Base-by-base conservation (phyloP, 2,888 invertebrate genomes). In the Blastobasis lacticolella region DNA sequence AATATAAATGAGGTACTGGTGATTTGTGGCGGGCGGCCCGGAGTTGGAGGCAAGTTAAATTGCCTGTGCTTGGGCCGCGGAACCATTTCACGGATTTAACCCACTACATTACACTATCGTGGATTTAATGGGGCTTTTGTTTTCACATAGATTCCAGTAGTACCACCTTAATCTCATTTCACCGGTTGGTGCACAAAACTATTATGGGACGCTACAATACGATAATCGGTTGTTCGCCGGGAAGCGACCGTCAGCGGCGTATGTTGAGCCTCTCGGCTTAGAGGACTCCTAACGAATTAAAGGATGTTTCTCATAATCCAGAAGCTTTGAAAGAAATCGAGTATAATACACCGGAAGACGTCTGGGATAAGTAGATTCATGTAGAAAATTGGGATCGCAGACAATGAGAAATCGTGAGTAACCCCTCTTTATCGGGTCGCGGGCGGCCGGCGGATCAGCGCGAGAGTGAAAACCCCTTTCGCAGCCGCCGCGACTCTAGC, bases 111-210 rank as follows among this genome's bases (percentile, higher is more conserved):
- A 66, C 63, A 59, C 61, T 64, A 64, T 66, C 59, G 63, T 63
- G 63, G 63, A 69, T 64, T 67, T 71, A 69, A 64, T 56, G 68
- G 62, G 61, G 67, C 64, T 67, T 64, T 69, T 68, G 64, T 71
- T 69, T 66, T 62, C 60, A 54, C 61, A 53, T 59, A 60, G 57
- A 59, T 64, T 65, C 62, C 62, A 57, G 59, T 60, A 58, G 63
- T 66, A 66, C 63, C 58, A 67, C 66, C 65, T 69, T 73, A 74
- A 75, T 74, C 73, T 67, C 63, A 65, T 73, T 75, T 59, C 61
- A 67, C 70, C 69, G 69, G 69, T 66, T 65, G 61, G 62, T 68
- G 64, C 62, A 55, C 68, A 68, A 64, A 65, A 67, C 64, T 64
- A 68, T 69, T 59, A 64, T 57, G 54, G 59, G 67, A 63, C 59